Evolutionary conservation across 2,113 vertebrate species (phyloP).

Genomic region (Psilopogon haemacephalus): DNA sequence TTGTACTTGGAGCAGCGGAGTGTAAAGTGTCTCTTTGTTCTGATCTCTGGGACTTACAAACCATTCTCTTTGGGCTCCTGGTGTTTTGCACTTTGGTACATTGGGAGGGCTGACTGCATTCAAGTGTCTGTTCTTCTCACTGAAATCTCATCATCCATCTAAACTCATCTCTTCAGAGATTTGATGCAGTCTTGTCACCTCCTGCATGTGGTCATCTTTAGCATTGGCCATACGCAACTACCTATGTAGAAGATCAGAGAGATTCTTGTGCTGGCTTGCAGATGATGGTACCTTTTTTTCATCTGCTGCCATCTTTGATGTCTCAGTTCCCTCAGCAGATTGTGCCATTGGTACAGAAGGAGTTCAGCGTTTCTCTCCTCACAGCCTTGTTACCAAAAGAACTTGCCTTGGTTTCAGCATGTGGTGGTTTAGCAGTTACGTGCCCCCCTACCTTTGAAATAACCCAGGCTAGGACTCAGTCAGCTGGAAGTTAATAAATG

Average conservation of each 20-base stretch:
- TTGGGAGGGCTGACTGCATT: neutral
- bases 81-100: neutral
- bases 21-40: constrained; percentile 3
- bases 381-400: neutral
- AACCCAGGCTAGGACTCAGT: too few relatives aligned
- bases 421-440: too few relatives aligned
- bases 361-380: neutral
- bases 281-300: neutral
- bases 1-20: neutral
- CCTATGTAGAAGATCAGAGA: neutral
- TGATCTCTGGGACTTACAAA: neutral
- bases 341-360: neutral
- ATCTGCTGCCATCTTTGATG: neutral
- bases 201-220: neutral
- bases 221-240: neutral
- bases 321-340: neutral
- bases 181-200: neutral
- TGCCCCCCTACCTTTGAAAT: too few relatives aligned
- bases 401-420: neutral
- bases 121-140: neutral
- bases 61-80: neutral
- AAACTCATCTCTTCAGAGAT: neutral
- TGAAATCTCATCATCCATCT: neutral
- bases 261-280: neutral
- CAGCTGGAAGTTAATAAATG: too few relatives aligned